Evolutionary conservation across 2,888 invertebrate species (phyloP).

Genomic region (Scaptomyza polygonia): DNA sequence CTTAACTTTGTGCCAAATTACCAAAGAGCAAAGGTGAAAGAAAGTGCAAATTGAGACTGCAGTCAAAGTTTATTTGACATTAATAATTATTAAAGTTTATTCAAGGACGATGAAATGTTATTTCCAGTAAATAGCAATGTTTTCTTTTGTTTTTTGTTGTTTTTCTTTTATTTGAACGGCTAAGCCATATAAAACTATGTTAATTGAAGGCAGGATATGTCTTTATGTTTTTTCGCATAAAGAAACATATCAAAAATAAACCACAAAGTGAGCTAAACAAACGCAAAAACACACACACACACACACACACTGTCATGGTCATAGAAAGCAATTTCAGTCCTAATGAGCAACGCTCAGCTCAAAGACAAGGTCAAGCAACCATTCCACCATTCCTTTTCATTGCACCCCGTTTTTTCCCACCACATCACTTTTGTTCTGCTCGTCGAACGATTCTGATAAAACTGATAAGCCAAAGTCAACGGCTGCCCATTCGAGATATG

Average conservation of each 20-base stretch:
- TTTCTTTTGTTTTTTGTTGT: background rate
- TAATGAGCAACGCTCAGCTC: conserved; percentile 66
- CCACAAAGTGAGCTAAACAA: conserved; percentile 49
- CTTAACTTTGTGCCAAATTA: background rate
- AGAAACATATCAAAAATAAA: conserved; percentile 33
- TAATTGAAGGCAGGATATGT: conserved; percentile 10
- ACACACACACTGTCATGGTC: conserved; percentile 3
- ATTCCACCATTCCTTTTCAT: background rate
- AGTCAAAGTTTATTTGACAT: background rate
- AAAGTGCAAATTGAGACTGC: background rate
- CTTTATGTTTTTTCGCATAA: conserved; percentile 20
- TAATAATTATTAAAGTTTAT: background rate
- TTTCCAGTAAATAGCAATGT: background rate
- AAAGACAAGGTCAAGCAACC: conserved; percentile 64
- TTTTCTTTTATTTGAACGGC: no score
- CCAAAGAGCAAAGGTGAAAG: background rate
- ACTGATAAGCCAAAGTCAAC: conserved; percentile 63
- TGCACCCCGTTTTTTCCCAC: background rate
- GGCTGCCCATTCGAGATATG: conserved; percentile 10
- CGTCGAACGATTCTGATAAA: conserved; percentile 43
- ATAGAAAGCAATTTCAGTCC: conserved; percentile 53
- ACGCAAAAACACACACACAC: conserved; percentile 7
- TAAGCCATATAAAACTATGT: conserved; percentile 11
- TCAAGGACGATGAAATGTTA: background rate
- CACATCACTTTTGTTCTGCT: conserved; percentile 11